phyloP scores from a whole-genome alignment of 2,888 invertebrate species.

The Helleia helle region DNA sequence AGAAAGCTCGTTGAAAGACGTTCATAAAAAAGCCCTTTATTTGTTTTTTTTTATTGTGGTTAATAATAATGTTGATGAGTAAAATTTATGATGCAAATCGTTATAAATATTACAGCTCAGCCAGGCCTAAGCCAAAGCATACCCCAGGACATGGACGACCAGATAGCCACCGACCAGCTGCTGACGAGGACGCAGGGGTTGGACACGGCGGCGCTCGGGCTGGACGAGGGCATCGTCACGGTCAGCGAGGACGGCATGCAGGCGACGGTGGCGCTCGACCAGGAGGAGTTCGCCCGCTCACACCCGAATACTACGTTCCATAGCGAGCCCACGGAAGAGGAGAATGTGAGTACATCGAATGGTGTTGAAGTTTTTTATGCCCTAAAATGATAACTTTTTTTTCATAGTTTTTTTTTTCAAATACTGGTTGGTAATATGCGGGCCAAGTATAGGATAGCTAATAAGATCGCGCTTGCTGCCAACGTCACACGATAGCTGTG shows the following conservation, averaged over 20 bases:
- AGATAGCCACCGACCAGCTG: conserved; percentile 56
- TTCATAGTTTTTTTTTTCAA: too few species aligned
- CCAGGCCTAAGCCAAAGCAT: conserved; percentile 39
- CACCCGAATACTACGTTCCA: conserved; percentile 70
- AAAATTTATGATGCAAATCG: too few species aligned
- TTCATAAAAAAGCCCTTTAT: too few species aligned
- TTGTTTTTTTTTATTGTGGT: too few species aligned
- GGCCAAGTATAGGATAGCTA: too few species aligned
- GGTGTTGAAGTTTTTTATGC: too few species aligned
- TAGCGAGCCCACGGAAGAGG: conserved; percentile 56
- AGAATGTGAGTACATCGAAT: conserved; percentile 33
- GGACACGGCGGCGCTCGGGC: conserved; percentile 42
- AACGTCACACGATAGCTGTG: too few species aligned
- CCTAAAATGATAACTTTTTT: too few species aligned
- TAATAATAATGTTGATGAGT: too few species aligned
- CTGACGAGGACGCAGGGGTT: conserved; percentile 27
- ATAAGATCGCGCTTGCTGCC: too few species aligned
- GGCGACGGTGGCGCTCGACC: conserved; percentile 49
- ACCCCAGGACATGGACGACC: conserved; percentile 57
- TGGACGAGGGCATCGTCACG: conserved; percentile 59
- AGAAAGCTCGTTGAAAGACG: too few species aligned
- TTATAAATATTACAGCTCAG: conserved; percentile 37
- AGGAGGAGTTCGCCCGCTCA: conserved; percentile 64
- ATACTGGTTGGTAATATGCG: too few species aligned
- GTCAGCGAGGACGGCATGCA: conserved; percentile 54